These are phyloP conservation scores for Halyomorpha halys DNA, from an alignment of 1,140 invertebrate species.

Conservation along the genomic window DNA sequence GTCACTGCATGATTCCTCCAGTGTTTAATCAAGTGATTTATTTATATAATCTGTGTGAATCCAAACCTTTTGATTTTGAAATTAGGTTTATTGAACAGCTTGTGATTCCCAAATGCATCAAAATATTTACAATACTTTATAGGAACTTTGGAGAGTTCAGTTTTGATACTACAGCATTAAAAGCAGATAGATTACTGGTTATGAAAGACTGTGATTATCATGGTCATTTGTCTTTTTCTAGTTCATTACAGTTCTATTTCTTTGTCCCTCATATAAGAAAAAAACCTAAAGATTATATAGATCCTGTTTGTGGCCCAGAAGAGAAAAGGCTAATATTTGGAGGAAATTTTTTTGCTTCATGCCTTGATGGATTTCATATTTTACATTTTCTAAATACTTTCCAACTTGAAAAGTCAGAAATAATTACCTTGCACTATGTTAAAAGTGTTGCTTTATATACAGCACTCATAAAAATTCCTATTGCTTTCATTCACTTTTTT, in stretches of 20 bases:
- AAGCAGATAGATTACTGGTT: neutral
- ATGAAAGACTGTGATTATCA: slow-evolving; percentile 6
- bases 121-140: too few relatives aligned
- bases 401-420: neutral
- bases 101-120: too few relatives aligned
- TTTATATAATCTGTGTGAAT: too few relatives aligned
- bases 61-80: too few relatives aligned
- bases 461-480: neutral
- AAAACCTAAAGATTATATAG: neutral
- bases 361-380: slow-evolving; percentile 7
- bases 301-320: neutral
- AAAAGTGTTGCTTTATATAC: neutral
- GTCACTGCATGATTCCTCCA: neutral
- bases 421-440: neutral
- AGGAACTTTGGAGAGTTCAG: too few relatives aligned
- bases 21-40: neutral
- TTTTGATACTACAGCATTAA: too few relatives aligned
- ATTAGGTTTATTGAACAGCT: too few relatives aligned
- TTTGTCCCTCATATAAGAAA: neutral
- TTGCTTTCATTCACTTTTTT: neutral
- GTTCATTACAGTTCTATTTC: neutral
- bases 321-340: neutral
- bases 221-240: neutral
- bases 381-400: neutral
- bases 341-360: neutral